Conservation (phyloP, 2,797 vertebrate genomes). For the Mormyrops attenuatus region DNA sequence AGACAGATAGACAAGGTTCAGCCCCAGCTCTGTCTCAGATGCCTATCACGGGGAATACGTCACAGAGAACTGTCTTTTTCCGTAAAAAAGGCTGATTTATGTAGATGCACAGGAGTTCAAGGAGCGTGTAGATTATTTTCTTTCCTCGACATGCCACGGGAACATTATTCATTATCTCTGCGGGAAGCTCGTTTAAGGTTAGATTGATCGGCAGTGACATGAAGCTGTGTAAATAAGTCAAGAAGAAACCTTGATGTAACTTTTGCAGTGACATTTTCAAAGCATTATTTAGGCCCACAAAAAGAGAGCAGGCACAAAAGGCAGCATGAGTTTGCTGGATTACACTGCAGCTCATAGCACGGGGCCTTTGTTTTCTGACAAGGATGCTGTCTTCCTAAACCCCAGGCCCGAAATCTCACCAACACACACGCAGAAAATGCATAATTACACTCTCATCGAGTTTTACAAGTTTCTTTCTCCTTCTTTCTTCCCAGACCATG, state of each 20-base stretch:
- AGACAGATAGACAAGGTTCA: not conserved
- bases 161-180: not conserved
- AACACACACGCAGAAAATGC: not conserved
- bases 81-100: not conserved
- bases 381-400: not conserved
- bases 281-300: not conserved
- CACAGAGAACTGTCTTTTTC: constrained; percentile 3
- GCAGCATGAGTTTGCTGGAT: not conserved
- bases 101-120: constrained; percentile 13
- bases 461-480: not conserved
- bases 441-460: not conserved
- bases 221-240: constrained; percentile 19
- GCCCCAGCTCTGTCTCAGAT: not conserved
- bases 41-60: not conserved
- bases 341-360: not conserved
- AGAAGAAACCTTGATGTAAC: constrained; percentile 11
- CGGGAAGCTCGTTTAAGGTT: not conserved
- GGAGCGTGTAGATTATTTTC: not conserved
- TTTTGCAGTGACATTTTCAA: constrained; percentile 18
- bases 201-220: constrained; percentile 13
- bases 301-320: not conserved
- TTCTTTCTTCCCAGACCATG: not conserved
- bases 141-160: constrained; percentile 14
- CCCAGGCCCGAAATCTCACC: not conserved
- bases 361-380: not conserved